Evolutionary conservation across 2,888 invertebrate species (phyloP), one percentile per base, ranked within the genome.

Genomic region (Phyto melanocephala): DNA sequence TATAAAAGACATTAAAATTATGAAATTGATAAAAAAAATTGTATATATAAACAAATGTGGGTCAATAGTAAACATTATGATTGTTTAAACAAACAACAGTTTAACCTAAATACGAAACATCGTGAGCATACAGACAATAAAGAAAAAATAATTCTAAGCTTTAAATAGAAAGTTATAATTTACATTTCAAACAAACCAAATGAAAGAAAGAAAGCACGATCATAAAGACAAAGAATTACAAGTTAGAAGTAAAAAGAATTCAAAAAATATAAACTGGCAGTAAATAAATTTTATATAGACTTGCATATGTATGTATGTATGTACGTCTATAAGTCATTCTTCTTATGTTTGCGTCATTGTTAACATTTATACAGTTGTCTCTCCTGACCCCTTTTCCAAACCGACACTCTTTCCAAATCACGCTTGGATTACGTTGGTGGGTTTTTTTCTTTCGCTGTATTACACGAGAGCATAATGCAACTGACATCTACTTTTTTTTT

Each of bases 141-240:
- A 15, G 10, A 45, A 33, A 35, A 37, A 45, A 54, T 50, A 35
- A 35, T 79, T 76, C 82, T 82, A 54, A 67, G 47, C 70, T 56
- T 62, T 65, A 56, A 82, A 76, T 75, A 82, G 82, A 82, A 82
- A 82, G 82, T 79, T 79, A 71, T 68, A 72, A 82, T 75, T 78
- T 52, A 78, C 81, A 82, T 75, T 75, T 67, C n/a, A 40, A 40
- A 40, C 11, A 11, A 11, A 50, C 15, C 7, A 62, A 77, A 70
- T 60, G 75, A 76, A 54, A 37, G 28, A 28, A 28, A 28, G 28
- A 77, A 70, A 67, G 75, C 71, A 54, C 37, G 72, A 77, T 77
- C 77, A 77, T 72, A 72, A 62, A 58, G 40, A 56, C 54, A 74
- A 47, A n/a, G 40, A 63, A 70, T 47, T 13, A 15, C 45, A 45